phyloP scores from a whole-genome alignment of 2,113 vertebrate species.

The Leucoraja erinaceus region DNA sequence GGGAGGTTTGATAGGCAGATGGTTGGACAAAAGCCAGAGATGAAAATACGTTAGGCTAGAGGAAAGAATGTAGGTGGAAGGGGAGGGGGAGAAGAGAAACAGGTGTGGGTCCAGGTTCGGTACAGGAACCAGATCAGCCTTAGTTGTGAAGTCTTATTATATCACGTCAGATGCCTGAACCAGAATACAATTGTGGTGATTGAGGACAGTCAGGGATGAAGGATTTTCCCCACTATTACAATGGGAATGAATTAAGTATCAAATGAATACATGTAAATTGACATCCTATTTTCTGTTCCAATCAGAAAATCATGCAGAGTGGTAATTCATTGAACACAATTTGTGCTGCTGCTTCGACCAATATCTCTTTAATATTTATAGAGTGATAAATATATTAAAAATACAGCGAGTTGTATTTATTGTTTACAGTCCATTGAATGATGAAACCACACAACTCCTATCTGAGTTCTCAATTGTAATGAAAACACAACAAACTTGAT shows the following conservation, averaged over 20 bases:
- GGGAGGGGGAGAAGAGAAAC: too few species aligned
- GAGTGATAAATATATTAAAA: not conserved
- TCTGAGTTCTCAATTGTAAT: not conserved
- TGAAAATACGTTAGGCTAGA: too few species aligned
- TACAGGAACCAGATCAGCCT: not conserved
- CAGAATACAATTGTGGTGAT: too few species aligned
- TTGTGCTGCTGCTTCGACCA: not conserved
- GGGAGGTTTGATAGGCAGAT: too few species aligned
- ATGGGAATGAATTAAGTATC: not conserved
- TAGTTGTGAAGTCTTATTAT: not conserved
- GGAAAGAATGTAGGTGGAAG: too few species aligned
- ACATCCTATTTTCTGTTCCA: not conserved
- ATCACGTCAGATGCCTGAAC: not conserved
- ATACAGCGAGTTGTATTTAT: not conserved
- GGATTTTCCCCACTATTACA: not conserved
- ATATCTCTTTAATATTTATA: not conserved
- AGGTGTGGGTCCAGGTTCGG: too few species aligned
- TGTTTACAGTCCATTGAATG: not conserved
- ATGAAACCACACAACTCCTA: not conserved
- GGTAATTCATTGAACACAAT: not conserved
- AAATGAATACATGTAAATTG: not conserved
- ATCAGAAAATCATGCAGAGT: not conserved
- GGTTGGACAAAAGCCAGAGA: too few species aligned
- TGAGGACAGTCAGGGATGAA: not conserved
- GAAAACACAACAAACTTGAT: too few species aligned